Percentiles rank a stretch among this genome's conserved stretches.
These are phyloP conservation scores for Megalops cyprinoides DNA, from an alignment of 2,797 vertebrate species.

Conservation along the genomic window DNA sequence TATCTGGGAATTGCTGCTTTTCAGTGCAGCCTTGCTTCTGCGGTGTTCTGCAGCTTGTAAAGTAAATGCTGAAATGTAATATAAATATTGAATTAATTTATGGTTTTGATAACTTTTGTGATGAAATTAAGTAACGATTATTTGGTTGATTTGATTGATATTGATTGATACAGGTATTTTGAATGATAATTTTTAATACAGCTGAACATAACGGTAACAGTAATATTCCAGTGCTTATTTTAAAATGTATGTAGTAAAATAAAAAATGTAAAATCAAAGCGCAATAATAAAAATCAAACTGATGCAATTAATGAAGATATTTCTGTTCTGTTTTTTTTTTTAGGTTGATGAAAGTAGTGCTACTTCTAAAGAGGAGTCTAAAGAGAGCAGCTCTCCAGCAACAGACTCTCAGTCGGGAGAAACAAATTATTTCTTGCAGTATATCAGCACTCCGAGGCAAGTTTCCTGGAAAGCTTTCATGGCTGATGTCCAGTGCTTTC, in stretches of 20 bases:
- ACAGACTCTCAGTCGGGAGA: conserved; percentile 78
- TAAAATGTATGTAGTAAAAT: too few species aligned
- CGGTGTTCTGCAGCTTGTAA: not conserved
- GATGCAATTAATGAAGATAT: not conserved
- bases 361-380: conserved; percentile 71
- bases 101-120: not conserved
- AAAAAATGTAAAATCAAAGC: too few species aligned
- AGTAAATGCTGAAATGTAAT: not conserved
- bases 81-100: not conserved
- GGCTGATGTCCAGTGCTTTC: conserved; percentile 35
- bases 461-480: not conserved
- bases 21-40: not conserved
- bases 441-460: conserved; percentile 92
- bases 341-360: conserved; percentile 81
- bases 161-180: too few species aligned
- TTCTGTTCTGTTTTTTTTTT: not conserved
- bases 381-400: conserved; percentile 65
- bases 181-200: too few species aligned
- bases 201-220: too few species aligned
- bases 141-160: too few species aligned
- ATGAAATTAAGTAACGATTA: too few species aligned
- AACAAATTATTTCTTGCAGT: conserved; percentile 98
- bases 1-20: not conserved
- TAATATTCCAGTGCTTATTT: too few species aligned
- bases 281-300: too few species aligned